Evolutionary conservation across 2,797 vertebrate genomes (phyloP).

Genomic region (Peromyscus nudipes): DNA sequence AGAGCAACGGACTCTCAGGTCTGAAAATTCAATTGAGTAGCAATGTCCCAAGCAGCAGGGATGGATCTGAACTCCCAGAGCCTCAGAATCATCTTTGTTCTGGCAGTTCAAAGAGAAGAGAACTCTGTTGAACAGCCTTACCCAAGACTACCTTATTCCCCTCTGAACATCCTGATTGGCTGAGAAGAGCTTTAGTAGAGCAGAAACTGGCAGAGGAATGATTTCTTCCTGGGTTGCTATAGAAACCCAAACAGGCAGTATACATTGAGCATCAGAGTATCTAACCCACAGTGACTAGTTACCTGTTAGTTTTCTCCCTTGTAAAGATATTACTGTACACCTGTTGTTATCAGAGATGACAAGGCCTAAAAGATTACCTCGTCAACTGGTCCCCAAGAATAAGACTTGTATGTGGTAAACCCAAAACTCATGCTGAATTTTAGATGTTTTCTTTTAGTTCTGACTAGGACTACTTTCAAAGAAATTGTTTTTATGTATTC

Average conservation of each 20-base stretch:
- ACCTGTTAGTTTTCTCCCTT: neutral
- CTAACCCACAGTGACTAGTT: neutral
- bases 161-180: neutral
- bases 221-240: neutral
- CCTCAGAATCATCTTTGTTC: neutral
- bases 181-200: neutral
- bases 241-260: neutral
- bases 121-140: neutral
- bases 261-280: neutral
- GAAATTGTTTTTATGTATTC: neutral
- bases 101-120: neutral
- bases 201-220: neutral
- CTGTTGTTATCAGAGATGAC: neutral
- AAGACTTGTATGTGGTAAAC: neutral
- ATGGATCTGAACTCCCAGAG: neutral
- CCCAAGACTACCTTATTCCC: accelerated
- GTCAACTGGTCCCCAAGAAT: neutral
- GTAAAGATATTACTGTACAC: neutral
- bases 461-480: neutral
- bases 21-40: neutral
- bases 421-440: neutral
- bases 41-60: neutral
- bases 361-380: neutral
- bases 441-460: constrained; percentile 22
- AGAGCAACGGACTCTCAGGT: neutral